Base-by-base conservation (phyloP, 2,888 invertebrate genomes). In the Dolichopus griseipennis region DNA sequence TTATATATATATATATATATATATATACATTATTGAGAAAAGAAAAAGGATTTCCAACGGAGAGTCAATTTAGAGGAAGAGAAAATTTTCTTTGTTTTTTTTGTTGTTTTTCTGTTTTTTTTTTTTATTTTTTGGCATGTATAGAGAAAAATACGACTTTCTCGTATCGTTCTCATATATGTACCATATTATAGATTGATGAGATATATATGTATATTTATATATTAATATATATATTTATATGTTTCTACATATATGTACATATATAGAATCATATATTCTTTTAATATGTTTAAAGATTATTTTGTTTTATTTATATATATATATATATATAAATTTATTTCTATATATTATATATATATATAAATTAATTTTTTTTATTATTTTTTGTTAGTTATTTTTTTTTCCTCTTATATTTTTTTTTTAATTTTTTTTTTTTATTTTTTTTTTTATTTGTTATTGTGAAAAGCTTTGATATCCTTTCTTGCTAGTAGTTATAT, bases 31-130 rank as follows among this genome's bases (percentile, higher is more conserved):
- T 21, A 61, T 20, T 61, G 22, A 63, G 27, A 27, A 63, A 63
- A 63, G 63, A 63, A 63, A 63, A 63, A 63, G 63, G 63, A 63
- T 63, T 27, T 63, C 27, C 63, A 63, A 27, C 63, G 63, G 27
- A 63, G 22, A 22, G 63, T 27, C 63, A 63, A 18, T 63, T 18
- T 18, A 62, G 27, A 27, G 18, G 27, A 63, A 63, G 27, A 27
- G 27, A 27, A 63, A n/a, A 63, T 63, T 63, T 63, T 63, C 63
- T 18, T 63, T n/a, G n/a, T n/a, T n/a, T n/a, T n/a, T n/a, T n/a
- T n/a, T n/a, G n/a, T n/a, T n/a, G n/a, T n/a, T n/a, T 21, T 37
- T 37, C 7, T 37, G 10, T 37, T 6, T 37, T 8, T 10, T 6
- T 37, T 8, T 37, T 8, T n/a, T n/a, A n/a, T n/a, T n/a, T 52